These are phyloP conservation scores for Geodia barretti DNA, from an alignment of 37 sponge, comb jelly and placozoan species.

Conservation along the genomic window DNA sequence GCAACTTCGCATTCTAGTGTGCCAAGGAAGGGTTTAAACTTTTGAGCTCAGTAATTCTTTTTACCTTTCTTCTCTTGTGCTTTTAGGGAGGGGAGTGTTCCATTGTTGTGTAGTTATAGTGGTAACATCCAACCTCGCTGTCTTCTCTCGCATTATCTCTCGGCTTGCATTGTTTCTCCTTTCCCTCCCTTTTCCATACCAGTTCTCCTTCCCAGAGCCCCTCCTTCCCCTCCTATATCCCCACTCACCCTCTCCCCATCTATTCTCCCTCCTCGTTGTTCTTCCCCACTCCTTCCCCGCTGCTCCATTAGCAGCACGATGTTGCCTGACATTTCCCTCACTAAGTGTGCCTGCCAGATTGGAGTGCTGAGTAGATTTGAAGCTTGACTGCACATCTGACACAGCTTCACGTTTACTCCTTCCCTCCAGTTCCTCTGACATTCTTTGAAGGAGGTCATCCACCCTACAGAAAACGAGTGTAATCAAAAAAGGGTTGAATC, in stretches of 20 bases:
- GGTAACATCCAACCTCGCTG: background rate
- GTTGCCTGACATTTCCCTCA: background rate
- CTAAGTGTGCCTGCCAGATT: too few species aligned
- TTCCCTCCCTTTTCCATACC: background rate
- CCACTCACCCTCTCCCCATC: background rate
- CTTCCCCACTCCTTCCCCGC: background rate
- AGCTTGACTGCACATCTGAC: background rate
- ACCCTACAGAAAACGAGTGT: too few species aligned
- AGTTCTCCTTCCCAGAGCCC: background rate
- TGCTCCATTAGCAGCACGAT: too few species aligned
- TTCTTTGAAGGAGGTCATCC: background rate
- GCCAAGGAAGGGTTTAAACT: too few species aligned
- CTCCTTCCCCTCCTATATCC: too few species aligned
- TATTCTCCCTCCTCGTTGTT: background rate
- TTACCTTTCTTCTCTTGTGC: slow-evolving; percentile 76
- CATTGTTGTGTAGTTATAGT: slow-evolving; percentile 50
- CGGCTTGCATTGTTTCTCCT: background rate
- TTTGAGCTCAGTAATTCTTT: too few species aligned
- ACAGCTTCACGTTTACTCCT: background rate
- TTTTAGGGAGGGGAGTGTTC: slow-evolving; percentile 52
- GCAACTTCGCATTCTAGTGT: too few species aligned
- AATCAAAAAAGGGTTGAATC: too few species aligned
- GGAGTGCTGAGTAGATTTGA: too few species aligned
- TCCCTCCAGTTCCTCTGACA: background rate
- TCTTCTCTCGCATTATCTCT: background rate